Conservation (phyloP, 53 echinoderm and acorn worm genomes). For the Henricia sp. region DNA sequence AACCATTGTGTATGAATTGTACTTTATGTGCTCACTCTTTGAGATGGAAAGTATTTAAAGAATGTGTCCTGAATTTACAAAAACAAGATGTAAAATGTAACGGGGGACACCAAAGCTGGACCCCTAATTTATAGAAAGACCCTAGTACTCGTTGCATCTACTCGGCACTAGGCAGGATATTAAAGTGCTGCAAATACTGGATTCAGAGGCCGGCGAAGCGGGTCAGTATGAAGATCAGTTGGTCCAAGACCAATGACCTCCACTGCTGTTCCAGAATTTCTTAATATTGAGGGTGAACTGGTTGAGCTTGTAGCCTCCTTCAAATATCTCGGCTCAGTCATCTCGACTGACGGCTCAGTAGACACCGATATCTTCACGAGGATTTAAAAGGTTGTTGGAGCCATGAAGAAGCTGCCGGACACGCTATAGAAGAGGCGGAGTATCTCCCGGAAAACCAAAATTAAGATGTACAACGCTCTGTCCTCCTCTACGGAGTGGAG, state of each 20-base stretch:
- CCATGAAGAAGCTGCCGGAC: not conserved
- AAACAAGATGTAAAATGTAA: no score
- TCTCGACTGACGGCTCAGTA: not conserved
- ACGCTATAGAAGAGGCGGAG: not conserved
- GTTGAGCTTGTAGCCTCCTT: not conserved
- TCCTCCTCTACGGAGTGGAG: not conserved
- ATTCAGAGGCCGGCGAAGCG: not conserved
- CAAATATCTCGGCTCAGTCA: not conserved
- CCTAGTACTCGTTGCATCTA: no score
- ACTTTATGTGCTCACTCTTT: no score
- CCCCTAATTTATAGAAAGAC: no score
- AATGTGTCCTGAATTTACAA: no score
- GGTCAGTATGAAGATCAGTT: constrained; percentile 3
- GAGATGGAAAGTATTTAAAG: no score
- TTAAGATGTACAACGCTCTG: not conserved
- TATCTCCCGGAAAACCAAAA: not conserved
- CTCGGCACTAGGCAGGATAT: no score
- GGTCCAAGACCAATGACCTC: constrained; percentile 2
- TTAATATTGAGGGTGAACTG: not conserved
- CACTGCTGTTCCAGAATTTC: not conserved
- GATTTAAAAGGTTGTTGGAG: not conserved
- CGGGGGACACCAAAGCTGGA: no score
- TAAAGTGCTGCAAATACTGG: not conserved
- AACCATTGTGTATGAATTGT: no score
- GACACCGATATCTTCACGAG: not conserved